Evolutionary conservation across 1,140 invertebrate species (phyloP).

Genomic region (Trissolcus basalis): DNA sequence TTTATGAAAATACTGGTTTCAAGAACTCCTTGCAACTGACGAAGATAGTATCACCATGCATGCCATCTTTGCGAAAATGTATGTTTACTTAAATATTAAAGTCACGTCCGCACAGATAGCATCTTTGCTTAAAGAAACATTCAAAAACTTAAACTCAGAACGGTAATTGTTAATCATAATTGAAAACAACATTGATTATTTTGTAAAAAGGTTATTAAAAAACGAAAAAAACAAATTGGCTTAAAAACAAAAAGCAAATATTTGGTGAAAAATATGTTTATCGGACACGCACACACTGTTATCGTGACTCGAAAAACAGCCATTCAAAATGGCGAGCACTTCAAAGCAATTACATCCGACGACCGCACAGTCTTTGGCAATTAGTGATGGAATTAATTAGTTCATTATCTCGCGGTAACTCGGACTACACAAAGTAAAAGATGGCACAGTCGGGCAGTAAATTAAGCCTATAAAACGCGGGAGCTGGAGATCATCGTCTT

Average conservation of each 20-base stretch:
- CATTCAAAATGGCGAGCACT: constrained; percentile 46
- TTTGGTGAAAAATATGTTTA: constrained; percentile 6
- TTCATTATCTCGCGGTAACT: constrained; percentile 65
- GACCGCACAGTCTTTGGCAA: constrained; percentile 63
- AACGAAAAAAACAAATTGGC: neutral
- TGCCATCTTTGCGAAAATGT: constrained; percentile 36
- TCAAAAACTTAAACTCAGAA: neutral
- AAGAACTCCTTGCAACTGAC: constrained; percentile 24
- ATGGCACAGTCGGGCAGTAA: constrained; percentile 23
- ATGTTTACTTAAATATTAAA: constrained; percentile 48
- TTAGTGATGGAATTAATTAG: constrained; percentile 73
- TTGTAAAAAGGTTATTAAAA: neutral
- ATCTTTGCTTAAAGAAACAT: constrained; percentile 7
- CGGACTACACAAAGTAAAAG: constrained; percentile 40
- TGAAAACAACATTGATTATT: constrained; percentile 38
- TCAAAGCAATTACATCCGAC: constrained; percentile 68
- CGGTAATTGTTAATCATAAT: constrained; percentile 28
- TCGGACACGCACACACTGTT: constrained; percentile 12
- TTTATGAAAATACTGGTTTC: constrained; percentile 57
- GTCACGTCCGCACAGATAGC: constrained; percentile 6
- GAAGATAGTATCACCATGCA: constrained; percentile 35
- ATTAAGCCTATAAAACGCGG: constrained; percentile 50
- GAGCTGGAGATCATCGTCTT: constrained; percentile 45
- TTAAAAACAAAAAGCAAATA: constrained; percentile 11
- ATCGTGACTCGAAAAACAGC: constrained; percentile 42